Evolutionary conservation across 2,888 invertebrate species (phyloP), one percentile per base, ranked within the genome.

Genomic region (Eilema griseolum): DNA sequence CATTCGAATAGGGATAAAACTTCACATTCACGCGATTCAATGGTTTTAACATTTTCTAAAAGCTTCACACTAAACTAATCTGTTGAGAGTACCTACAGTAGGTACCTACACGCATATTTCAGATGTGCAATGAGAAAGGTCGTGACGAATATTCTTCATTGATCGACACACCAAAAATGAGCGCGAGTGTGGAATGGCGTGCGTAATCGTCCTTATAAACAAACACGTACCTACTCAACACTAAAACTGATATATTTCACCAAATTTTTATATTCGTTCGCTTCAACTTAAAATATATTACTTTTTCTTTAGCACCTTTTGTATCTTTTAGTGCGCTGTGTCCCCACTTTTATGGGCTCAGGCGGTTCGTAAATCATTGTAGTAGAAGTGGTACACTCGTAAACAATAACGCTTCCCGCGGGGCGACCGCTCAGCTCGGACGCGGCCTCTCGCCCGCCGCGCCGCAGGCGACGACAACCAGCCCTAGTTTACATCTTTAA

Each of bases 231-330:
- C n/a, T n/a, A 88, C 83, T 85, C 88, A 88, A 88, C 90, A 93
- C 91, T 93, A 94, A 94, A 94, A 92, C 93, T 92, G 93, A 94
- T 94, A 93, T 93, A 94, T 94, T 94, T 93, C 91, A 93, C 93
- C 90, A 91, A 93, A 93, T 90, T 93, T 94, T 95, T 94, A 94
- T 94, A 93, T 91, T 90, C 91, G 91, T 93, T 92, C 91, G 87
- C 89, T 92, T 89, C 87, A 91, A 93, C 93, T 94, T 93, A 88
- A 92, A 95, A 94, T 94, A 94, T 95, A 94, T 94, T 92, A 93
- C 93, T 91, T 93, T 91, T 95, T 95, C 94, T 94, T 94, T 94
- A 95, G 94, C 94, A 94, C 94, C 95, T 95, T 95, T 95, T 95
- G 95, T 95, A 92, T 93, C 92, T 95, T 95, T 94, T 94, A 93